A percentile compares a stretch with the other conserved stretches of the same genome.
phyloP scores from a whole-genome alignment of 1,140 invertebrate species.

The Octopus bimaculoides region DNA sequence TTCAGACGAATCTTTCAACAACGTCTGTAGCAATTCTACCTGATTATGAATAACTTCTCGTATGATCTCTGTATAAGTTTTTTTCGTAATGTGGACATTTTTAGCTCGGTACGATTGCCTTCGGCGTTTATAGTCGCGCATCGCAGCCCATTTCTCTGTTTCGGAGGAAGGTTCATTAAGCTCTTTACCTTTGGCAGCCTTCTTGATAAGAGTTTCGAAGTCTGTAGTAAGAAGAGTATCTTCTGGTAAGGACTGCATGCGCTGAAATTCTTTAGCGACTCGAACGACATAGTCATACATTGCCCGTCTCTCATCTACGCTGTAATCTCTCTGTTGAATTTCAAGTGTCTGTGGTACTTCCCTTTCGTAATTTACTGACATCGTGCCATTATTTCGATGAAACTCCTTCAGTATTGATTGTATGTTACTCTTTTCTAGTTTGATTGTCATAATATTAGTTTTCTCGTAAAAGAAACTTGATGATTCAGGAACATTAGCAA shows the following conservation, averaged over 20 bases:
- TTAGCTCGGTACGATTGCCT: slow-evolving; percentile 53
- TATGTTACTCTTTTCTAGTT: neutral
- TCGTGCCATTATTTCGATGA: neutral
- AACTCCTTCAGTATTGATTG: neutral
- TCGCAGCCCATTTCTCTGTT: slow-evolving; percentile 22
- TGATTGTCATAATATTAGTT: neutral
- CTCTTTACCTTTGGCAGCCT: neutral
- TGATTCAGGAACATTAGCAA: neutral
- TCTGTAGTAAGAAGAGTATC: neutral
- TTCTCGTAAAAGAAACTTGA: neutral
- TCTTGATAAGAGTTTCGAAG: neutral
- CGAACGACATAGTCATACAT: neutral
- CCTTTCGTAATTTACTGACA: neutral
- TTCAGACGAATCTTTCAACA: slow-evolving; percentile 14
- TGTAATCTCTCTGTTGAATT: neutral
- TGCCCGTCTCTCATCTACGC: neutral
- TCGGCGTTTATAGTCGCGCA: slow-evolving; percentile 49
- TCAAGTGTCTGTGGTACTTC: neutral
- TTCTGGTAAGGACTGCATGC: neutral
- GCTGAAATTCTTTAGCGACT: neutral
- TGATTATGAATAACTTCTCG: slow-evolving; percentile 53
- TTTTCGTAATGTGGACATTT: slow-evolving; percentile 55
- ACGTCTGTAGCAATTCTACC: slow-evolving; percentile 62
- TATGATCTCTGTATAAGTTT: slow-evolving; percentile 55
- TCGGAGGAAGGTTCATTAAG: neutral